Conservation (phyloP, 2,113 vertebrate species). For the Rattus rattus region DNA sequence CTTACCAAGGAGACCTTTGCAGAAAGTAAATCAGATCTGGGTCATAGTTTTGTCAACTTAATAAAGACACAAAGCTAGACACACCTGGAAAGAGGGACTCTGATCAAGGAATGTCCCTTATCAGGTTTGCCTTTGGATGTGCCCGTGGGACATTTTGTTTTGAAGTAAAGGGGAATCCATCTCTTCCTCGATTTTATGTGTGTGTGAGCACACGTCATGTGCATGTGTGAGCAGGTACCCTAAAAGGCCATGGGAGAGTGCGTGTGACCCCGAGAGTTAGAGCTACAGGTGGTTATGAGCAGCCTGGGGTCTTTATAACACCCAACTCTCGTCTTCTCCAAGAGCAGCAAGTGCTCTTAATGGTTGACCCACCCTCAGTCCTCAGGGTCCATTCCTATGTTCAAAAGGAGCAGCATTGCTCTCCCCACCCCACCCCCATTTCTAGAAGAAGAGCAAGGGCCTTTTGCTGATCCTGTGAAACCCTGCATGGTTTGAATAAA, state of each 20-base stretch:
- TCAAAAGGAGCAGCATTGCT: not conserved
- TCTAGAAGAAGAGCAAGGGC: not conserved
- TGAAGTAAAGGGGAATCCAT: not conserved
- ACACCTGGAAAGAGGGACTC: not conserved
- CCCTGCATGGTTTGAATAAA: not conserved
- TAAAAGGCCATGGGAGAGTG: not conserved
- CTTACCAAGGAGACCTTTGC: not conserved
- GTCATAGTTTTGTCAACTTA: not conserved
- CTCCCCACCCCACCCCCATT: not conserved
- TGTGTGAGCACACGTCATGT: not conserved
- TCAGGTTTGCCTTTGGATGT: not conserved
- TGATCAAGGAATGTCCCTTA: not conserved
- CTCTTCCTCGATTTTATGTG: not conserved
- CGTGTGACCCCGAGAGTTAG: not conserved
- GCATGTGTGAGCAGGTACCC: not conserved
- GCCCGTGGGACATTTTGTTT: not conserved
- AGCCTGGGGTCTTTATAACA: not conserved
- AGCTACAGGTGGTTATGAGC: not conserved
- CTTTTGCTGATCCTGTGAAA: not conserved
- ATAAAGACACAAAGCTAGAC: not conserved
- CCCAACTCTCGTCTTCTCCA: not conserved
- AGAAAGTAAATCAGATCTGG: not conserved
- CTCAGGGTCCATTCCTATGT: not conserved
- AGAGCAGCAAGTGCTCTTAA: not conserved
- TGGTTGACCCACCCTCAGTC: too few relatives aligned